Percentiles rank a stretch among this genome's conserved stretches.
These are phyloP conservation scores for Andricus quercusramuli DNA, from an alignment of 2,888 invertebrate genomes.

Conservation along the genomic window DNA sequence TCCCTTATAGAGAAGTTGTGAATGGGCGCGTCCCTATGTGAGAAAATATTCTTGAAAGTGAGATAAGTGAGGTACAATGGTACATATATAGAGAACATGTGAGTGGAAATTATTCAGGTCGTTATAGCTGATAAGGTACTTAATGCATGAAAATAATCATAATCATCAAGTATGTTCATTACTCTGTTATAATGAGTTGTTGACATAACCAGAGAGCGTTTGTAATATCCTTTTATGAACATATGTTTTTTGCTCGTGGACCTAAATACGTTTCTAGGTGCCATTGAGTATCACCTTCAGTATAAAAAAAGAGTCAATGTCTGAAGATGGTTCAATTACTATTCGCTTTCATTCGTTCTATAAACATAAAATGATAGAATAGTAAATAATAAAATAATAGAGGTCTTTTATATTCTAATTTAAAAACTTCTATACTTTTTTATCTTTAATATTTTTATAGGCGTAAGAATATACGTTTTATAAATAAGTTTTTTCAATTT, in stretches of 20 bases:
- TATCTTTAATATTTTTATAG: too few species aligned
- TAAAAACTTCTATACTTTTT: too few species aligned
- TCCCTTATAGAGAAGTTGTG: slow-evolving; percentile 17
- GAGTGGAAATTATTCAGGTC: slow-evolving; percentile 1
- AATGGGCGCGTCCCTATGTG: not conserved
- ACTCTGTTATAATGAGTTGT: not conserved
- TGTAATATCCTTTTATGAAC: slow-evolving; percentile 1
- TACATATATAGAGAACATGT: not conserved
- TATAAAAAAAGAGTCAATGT: not conserved
- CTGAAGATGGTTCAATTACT: not conserved
- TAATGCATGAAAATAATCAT: slow-evolving; percentile 6
- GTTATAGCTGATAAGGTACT: not conserved
- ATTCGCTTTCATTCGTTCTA: not conserved
- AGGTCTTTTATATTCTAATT: not conserved
- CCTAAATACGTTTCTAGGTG: not conserved
- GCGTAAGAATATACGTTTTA: too few species aligned
- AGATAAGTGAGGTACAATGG: not conserved
- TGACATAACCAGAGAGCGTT: not conserved
- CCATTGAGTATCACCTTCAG: not conserved
- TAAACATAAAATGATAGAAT: not conserved
- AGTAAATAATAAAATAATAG: not conserved
- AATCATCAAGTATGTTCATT: not conserved
- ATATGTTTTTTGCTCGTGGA: not conserved
- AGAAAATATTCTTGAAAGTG: slow-evolving; percentile 14
- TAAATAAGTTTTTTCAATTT: too few species aligned